Percentiles rank a stretch among this genome's conserved stretches.
Evolutionary conservation across 2,113 vertebrate genomes (phyloP).

Genomic region (Girardinichthys multiradiatus): DNA sequence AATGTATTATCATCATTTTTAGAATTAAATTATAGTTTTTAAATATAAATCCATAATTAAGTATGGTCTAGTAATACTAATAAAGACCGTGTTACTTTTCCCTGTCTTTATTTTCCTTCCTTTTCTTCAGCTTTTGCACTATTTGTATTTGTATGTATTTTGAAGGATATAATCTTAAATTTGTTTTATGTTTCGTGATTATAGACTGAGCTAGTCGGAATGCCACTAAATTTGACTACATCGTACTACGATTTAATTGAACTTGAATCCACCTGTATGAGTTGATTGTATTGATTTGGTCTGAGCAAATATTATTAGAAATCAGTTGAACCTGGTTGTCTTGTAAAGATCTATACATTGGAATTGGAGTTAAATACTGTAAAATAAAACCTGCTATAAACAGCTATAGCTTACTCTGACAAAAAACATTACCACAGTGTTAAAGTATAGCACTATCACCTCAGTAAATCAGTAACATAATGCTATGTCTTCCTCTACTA

Average conservation of each 20-base stretch:
- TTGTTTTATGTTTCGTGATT: not conserved
- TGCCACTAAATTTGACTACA: not conserved
- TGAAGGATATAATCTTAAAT: too few relatives aligned
- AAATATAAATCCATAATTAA: not conserved
- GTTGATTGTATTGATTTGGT: not conserved
- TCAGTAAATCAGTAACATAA: constrained; percentile 14
- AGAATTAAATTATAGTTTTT: not conserved
- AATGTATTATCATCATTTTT: too few relatives aligned
- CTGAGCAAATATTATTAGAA: not conserved
- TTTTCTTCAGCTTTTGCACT: not conserved
- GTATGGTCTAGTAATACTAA: not conserved
- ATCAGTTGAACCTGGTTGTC: not conserved
- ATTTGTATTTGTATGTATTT: too few relatives aligned
- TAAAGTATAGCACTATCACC: not conserved
- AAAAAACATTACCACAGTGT: not conserved
- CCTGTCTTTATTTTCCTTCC: not conserved
- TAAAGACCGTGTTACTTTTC: not conserved
- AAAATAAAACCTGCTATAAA: not conserved
- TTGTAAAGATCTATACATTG: not conserved
- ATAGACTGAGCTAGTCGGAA: not conserved
- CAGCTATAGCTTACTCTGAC: not conserved
- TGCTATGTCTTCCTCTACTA: not conserved
- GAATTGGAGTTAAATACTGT: not conserved
- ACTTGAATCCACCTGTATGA: not conserved
- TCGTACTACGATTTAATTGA: not conserved